Conservation (phyloP, 1,140 invertebrate genomes). For the Cryptotermes secundus region DNA sequence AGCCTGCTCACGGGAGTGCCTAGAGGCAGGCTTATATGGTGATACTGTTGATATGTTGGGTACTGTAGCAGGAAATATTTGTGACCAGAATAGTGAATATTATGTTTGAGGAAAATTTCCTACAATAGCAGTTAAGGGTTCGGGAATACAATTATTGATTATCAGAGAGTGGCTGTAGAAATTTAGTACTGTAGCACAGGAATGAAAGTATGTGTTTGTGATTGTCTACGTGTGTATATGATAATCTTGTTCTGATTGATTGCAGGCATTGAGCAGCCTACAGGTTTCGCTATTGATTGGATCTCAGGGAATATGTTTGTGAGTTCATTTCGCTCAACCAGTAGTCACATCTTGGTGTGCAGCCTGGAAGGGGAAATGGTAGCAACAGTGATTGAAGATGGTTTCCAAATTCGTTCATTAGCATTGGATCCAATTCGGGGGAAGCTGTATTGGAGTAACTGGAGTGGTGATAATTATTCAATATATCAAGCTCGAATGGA, state of each 20-base stretch:
- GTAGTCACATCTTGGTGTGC: slow-evolving; percentile 63
- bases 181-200: not conserved
- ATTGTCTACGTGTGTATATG: too few relatives aligned
- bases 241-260: not conserved
- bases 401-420: slow-evolving; percentile 53
- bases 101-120: too few relatives aligned
- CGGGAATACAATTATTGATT: too few relatives aligned
- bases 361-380: slow-evolving; percentile 73
- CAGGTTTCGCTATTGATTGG: slow-evolving; percentile 73
- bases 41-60: too few relatives aligned
- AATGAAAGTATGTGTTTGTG: not conserved
- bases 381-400: slow-evolving; percentile 46
- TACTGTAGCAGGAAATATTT: too few relatives aligned
- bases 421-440: slow-evolving; percentile 68
- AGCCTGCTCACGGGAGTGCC: too few relatives aligned
- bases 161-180: too few relatives aligned
- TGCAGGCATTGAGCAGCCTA: slow-evolving; percentile 57
- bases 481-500: slow-evolving; percentile 69
- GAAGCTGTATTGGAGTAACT: slow-evolving; percentile 61
- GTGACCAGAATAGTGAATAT: too few relatives aligned
- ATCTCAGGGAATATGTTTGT: slow-evolving; percentile 73
- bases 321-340: slow-evolving; percentile 49
- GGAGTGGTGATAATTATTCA: slow-evolving; percentile 46
- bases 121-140: too few relatives aligned
- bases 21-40: too few relatives aligned